Base-by-base conservation (phyloP, 2,797 vertebrate species). In the Gila robusta region DNA sequence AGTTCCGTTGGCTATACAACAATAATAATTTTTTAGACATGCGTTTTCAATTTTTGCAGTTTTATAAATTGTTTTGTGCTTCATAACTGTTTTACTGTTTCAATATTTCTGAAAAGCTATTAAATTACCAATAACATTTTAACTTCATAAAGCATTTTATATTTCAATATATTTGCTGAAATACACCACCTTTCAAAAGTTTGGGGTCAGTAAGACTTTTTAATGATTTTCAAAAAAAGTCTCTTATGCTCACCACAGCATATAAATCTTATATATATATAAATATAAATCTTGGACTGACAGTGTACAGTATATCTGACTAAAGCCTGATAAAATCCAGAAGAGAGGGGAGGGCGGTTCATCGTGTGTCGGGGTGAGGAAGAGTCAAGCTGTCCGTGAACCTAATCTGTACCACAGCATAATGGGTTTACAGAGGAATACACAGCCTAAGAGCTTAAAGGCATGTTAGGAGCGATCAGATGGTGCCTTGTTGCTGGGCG, bases 341-440 rank as follows among this genome's bases (percentile, higher is more conserved):
- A 21, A 73, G 23, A 71, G 44, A 71, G n/a, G n/a, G 47, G 66
- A 85, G 47, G 54, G 44, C 12, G 12, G 39, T 72, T 85, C 37
- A 52, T 89, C 44, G 44, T 78, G 70, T 80, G 64, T 62, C 77
- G 17, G 76, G 90, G 93, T 84, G 89, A 90, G 80, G 86, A 90
- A 91, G 84, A 74, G 32, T 89, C 89, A 89, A 91, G 83, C 91
- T 76, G 87, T 88, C 54, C 49, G 77, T 88, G 91, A 88, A 88
- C 90, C 93, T 94, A 94, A 95, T 94, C 94, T 93, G 90, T 86
- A 81, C 90, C 91, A 81, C 91, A 90, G 90, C 91, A 87, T 94
- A 95, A 93, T 94, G 92, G 94, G 92, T 93, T 96, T 95, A 95
- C 92, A 93, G 93, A 91, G 93, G 91, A 94, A 92, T 93, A 93